Base-by-base conservation (phyloP, 1,140 invertebrate genomes). In the Sycophaga agraensis region DNA sequence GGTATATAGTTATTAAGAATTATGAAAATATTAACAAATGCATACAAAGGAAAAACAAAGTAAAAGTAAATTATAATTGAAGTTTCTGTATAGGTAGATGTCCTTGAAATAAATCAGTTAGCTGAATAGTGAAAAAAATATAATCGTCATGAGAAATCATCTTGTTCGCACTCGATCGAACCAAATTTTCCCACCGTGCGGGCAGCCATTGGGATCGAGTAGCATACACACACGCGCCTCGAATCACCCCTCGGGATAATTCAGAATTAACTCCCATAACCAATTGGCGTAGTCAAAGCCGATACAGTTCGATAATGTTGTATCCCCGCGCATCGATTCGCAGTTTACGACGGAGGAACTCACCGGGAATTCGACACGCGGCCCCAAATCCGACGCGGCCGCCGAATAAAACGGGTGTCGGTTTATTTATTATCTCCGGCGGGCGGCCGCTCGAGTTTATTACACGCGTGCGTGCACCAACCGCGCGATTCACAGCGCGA, bases 201-300 rank as follows among this genome's bases (percentile, higher is more conserved):
- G n/a, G 7, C n/a, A 49, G n/a, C 19, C 28, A 46, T 40, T 46
- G 26, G n/a, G 16, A 26, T n/a, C 12, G 26, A 19, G 8, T 11
- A 17, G 2, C 37, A 1, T 35, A 9, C 26, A 2, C 21, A 22
- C 6, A n/a, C n/a, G 9, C n/a, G 9, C 3, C 37, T 22, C 21
- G 17, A 17, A 35, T 51, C 26, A 24, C 59, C 59, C 59, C 59
- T 48, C 50, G 21, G 50, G 31, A 48, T 55, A 53, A 51, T 21
- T 35, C 5, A n/a, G 45, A 57, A 73, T 70, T 69, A 72, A 73
- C 72, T 73, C 71, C 71, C 71, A 72, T 71, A 72, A 66, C 67
- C 40, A 54, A 60, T 58, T 12, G 34, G 11, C 42, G 14, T 43
- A 48, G 56, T 19, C 43, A 55, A 45, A 37, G 49, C 12, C 58